phyloP scores from a whole-genome alignment of 2,888 invertebrate genomes.

The Lithodes maja region DNA sequence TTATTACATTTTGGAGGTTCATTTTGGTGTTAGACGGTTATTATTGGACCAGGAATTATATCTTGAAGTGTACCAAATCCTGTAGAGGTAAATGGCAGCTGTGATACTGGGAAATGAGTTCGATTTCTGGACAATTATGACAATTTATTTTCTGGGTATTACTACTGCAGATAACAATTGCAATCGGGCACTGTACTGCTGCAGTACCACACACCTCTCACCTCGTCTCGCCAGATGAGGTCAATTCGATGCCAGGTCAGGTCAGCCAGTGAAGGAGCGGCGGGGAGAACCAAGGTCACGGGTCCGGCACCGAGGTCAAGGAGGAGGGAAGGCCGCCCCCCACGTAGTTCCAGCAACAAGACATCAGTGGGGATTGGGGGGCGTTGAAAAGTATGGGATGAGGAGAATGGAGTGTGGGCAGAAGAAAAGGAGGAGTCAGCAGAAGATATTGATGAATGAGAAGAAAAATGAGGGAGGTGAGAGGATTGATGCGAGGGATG shows the following conservation, averaged over 20 bases:
- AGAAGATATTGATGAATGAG: neutral
- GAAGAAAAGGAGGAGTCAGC: neutral
- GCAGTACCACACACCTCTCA: slow-evolving; percentile 71
- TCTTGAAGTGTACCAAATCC: too few relatives aligned
- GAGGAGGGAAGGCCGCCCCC: slow-evolving; percentile 88
- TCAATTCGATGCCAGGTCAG: slow-evolving; percentile 92
- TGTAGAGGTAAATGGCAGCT: too few relatives aligned
- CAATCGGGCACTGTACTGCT: too few relatives aligned
- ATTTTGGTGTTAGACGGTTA: too few relatives aligned
- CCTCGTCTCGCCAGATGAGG: slow-evolving; percentile 80
- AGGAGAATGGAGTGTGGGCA: neutral
- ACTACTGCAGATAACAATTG: too few relatives aligned
- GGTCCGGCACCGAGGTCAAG: slow-evolving; percentile 93
- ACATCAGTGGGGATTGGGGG: slow-evolving; percentile 3
- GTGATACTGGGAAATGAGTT: too few relatives aligned
- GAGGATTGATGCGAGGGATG: neutral
- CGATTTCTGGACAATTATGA: too few relatives aligned
- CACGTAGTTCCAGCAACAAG: slow-evolving; percentile 76
- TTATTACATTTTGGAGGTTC: too few relatives aligned
- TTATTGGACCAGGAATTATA: too few relatives aligned
- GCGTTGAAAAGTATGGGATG: neutral
- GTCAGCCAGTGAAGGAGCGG: slow-evolving; percentile 81
- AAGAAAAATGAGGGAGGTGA: neutral
- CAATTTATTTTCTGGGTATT: too few relatives aligned
- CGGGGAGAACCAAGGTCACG: slow-evolving; percentile 78